These are phyloP conservation scores for Oscheius sp. DNA, from an alignment of 2,888 invertebrate genomes.

Conservation along the genomic window DNA sequence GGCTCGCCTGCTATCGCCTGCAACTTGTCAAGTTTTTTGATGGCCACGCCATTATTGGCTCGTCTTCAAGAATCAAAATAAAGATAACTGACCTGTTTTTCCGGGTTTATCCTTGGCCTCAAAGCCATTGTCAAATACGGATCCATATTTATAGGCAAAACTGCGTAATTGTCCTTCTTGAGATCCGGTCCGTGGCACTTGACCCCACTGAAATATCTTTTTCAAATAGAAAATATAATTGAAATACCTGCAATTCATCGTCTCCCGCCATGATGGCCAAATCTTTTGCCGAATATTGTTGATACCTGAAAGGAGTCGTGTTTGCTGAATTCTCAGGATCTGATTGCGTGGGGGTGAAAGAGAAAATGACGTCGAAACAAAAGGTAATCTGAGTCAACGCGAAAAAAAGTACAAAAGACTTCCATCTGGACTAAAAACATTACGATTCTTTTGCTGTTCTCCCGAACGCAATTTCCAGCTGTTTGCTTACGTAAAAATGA, in stretches of 20 bases:
- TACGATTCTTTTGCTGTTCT: background rate
- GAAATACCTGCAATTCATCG: background rate
- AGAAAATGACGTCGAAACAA: slow-evolving; percentile 6
- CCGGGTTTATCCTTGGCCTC: slow-evolving; percentile 21
- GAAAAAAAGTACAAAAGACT: background rate
- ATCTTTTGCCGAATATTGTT: background rate
- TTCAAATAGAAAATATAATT: no score
- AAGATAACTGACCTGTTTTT: slow-evolving; percentile 7
- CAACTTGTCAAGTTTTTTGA: slow-evolving; percentile 12
- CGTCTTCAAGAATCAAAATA: background rate
- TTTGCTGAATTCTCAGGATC: background rate
- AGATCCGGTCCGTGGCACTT: slow-evolving; percentile 8
- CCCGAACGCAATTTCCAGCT: no score
- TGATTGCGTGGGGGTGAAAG: background rate
- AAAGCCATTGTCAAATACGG: slow-evolving; percentile 49
- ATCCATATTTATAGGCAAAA: slow-evolving; percentile 48
- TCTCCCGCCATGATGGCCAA: slow-evolving; percentile 5
- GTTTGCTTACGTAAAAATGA: background rate
- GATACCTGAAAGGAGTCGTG: slow-evolving; percentile 9
- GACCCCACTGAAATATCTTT: background rate
- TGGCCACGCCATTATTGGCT: background rate
- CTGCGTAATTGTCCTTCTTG: slow-evolving; percentile 45
- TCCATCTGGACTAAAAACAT: background rate
- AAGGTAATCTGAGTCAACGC: background rate
- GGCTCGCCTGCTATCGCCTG: slow-evolving; percentile 60